A percentile compares a stretch with the other conserved stretches of the same genome.
Evolutionary conservation across 2,888 invertebrate species (phyloP).

Genomic region (Rhingia campestris): DNA sequence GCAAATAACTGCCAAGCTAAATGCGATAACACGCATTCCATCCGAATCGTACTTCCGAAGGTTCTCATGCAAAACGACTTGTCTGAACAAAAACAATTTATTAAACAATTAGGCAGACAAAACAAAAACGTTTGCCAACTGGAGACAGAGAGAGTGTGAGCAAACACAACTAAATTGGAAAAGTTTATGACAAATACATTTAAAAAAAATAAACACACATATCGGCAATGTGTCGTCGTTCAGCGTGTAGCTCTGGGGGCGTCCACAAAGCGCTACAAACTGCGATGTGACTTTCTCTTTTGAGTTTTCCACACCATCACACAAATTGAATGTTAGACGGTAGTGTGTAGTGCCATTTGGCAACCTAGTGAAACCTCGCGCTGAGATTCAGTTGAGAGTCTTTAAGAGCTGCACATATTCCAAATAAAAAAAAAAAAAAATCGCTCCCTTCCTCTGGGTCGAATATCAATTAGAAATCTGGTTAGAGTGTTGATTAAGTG

Average conservation of each 20-base stretch:
- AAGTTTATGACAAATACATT: slow-evolving; percentile 3
- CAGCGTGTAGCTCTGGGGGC: slow-evolving; percentile 58
- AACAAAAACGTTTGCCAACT: background rate
- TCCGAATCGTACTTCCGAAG: slow-evolving; percentile 6
- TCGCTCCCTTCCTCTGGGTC: slow-evolving; percentile 25
- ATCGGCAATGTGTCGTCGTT: slow-evolving; percentile 17
- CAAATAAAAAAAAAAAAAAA: background rate
- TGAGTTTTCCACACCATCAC: background rate
- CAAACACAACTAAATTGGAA: slow-evolving; percentile 45
- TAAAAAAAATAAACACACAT: slow-evolving; percentile 32
- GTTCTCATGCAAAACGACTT: slow-evolving; percentile 7
- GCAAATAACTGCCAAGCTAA: slow-evolving; percentile 21
- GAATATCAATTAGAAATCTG: slow-evolving; percentile 67
- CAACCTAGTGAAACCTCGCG: too few relatives aligned
- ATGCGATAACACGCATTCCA: slow-evolving; percentile 37
- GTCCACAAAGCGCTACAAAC: slow-evolving; percentile 43
- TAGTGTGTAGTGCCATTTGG: background rate
- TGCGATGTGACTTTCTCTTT: slow-evolving; percentile 64
- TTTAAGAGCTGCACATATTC: background rate
- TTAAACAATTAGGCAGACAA: slow-evolving; percentile 15
- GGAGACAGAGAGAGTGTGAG: slow-evolving; percentile 18
- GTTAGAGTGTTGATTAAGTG: slow-evolving; percentile 53
- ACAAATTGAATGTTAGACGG: background rate
- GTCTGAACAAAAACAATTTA: background rate
- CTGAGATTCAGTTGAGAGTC: slow-evolving; percentile 8